Evolutionary conservation across 2,113 vertebrate species (phyloP).

Genomic region (Sorex araneus): DNA sequence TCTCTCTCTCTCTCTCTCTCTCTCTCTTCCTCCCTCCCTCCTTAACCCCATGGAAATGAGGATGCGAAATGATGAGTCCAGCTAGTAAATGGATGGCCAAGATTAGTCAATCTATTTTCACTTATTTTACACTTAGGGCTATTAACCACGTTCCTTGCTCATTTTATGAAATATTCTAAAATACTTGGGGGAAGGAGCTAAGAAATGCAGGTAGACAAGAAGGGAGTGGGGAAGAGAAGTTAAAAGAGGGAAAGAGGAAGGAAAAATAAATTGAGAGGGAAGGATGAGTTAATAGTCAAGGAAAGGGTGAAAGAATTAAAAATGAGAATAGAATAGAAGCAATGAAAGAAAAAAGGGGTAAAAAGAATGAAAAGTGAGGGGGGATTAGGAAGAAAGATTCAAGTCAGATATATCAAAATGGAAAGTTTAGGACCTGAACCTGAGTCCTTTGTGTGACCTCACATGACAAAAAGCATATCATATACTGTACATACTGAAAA

Average conservation of each 20-base stretch:
- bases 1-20: too few species aligned
- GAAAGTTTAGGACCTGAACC: neutral
- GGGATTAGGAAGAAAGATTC: neutral
- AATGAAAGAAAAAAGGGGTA: fast-evolving
- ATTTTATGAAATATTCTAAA: too few species aligned
- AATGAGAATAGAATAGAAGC: fast-evolving
- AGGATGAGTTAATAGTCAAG: fast-evolving
- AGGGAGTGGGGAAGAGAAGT: too few species aligned
- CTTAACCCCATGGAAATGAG: too few species aligned
- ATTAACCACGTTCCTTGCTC: neutral
- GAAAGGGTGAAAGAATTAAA: fast-evolving
- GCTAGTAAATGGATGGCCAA: neutral
- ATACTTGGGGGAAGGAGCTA: neutral
- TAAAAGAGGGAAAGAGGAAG: too few species aligned
- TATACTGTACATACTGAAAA: too few species aligned
- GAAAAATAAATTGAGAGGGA: neutral
- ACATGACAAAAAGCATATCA: too few species aligned
- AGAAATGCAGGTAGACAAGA: neutral
- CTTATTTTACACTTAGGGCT: neutral
- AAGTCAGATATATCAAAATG: neutral
- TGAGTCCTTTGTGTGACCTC: neutral
- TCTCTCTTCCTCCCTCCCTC: too few species aligned
- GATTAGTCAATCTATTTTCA: neutral
- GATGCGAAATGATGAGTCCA: too few species aligned
- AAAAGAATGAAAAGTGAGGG: neutral